A percentile compares a stretch with the other conserved stretches of the same genome.
Evolutionary conservation across 2,113 vertebrate genomes (phyloP).

Genomic region (Proterorhinus semilunaris): DNA sequence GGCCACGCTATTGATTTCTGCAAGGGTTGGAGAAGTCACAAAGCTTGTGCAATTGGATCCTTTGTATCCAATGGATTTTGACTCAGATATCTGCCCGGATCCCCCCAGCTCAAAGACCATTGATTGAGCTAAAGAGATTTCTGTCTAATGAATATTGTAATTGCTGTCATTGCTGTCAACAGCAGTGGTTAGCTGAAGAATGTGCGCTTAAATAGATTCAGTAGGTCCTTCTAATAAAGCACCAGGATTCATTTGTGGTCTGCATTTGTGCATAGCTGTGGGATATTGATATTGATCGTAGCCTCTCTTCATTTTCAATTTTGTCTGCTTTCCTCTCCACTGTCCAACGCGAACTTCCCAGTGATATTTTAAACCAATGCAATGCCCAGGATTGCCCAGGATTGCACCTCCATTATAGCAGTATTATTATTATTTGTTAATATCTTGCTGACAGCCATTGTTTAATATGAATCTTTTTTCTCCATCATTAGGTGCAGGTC

Average conservation of each 20-base stretch:
- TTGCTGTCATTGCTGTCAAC: conserved; percentile 47
- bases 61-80: conserved; percentile 59
- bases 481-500: conserved; percentile 18
- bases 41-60: conserved; percentile 61
- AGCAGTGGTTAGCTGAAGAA: conserved; percentile 25
- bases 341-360: not conserved
- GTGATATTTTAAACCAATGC: conserved; percentile 18
- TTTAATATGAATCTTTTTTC: conserved; percentile 14
- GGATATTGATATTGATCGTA: conserved; percentile 52
- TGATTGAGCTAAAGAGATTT: conserved; percentile 47
- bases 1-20: conserved; percentile 51
- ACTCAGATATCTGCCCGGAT: conserved; percentile 52
- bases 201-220: conserved; percentile 48
- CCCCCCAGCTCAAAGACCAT: conserved; percentile 50
- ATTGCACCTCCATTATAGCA: not conserved
- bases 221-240: conserved; percentile 60
- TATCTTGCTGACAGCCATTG: conserved; percentile 42
- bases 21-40: conserved; percentile 40
- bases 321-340: conserved; percentile 17
- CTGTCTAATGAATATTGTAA: conserved; percentile 67
- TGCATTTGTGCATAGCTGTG: conserved; percentile 58
- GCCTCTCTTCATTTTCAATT: conserved; percentile 19
- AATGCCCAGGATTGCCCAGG: conserved; percentile 65
- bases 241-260: conserved; percentile 48
- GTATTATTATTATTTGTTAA: conserved; percentile 50